Evolutionary conservation across 2,888 invertebrate species (phyloP).

Genomic region (Drosophila acutilabella): DNA sequence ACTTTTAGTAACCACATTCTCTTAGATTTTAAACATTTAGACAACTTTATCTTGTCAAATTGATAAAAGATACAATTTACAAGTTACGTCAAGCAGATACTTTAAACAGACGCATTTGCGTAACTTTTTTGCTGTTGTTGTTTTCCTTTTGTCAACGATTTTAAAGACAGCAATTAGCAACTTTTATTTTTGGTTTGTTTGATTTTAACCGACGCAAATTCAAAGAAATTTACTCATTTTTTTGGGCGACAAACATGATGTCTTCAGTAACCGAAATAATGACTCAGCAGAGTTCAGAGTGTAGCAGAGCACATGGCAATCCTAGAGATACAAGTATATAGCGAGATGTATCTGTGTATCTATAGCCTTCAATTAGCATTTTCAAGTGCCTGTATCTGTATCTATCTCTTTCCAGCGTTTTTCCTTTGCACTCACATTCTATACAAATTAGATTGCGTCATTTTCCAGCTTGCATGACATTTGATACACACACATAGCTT

Average conservation of each 20-base stretch:
- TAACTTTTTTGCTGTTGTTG: conserved; percentile 15
- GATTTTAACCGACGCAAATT: conserved; percentile 28
- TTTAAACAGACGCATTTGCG: conserved; percentile 22
- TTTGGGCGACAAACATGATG: conserved; percentile 37
- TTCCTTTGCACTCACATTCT: not conserved
- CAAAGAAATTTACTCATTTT: conserved; percentile 20
- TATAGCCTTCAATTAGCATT: conserved; percentile 73
- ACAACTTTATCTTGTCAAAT: not conserved
- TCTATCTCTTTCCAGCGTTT: not conserved
- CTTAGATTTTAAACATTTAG: not conserved
- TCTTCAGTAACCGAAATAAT: conserved; percentile 18
- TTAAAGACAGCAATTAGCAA: conserved; percentile 43
- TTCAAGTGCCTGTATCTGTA: conserved; percentile 48
- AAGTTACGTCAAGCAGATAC: not conserved
- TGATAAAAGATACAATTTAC: not conserved
- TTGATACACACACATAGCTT: conserved; percentile 47
- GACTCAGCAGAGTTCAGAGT: conserved; percentile 34
- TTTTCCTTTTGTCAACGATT: conserved; percentile 8
- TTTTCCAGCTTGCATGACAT: conserved; percentile 52
- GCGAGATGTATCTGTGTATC: conserved; percentile 17
- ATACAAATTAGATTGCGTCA: conserved; percentile 54
- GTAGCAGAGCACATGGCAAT: conserved; percentile 41
- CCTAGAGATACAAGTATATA: conserved; percentile 32
- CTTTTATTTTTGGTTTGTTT: conserved; percentile 20
- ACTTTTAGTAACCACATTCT: not conserved